phyloP scores from a whole-genome alignment of 2,113 vertebrate species.

The Phalacrocorax carbo region DNA sequence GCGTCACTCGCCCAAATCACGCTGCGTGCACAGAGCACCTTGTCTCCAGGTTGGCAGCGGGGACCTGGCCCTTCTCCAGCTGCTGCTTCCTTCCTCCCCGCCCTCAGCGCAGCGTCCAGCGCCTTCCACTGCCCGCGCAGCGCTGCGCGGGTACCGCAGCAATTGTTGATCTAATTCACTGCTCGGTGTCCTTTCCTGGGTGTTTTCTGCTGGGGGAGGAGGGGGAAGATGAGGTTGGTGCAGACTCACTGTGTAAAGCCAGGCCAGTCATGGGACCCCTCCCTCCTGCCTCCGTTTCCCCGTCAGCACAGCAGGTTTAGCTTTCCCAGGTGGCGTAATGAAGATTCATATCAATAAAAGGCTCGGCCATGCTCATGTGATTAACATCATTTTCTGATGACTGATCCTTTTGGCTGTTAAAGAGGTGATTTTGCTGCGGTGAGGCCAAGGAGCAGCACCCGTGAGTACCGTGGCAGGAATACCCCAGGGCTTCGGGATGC shows the following conservation, averaged over 20 bases:
- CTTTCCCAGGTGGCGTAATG: accelerated
- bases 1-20: accelerated
- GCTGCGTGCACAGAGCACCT: background rate
- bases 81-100: background rate
- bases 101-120: background rate
- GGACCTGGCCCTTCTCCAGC: background rate
- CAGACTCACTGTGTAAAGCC: background rate
- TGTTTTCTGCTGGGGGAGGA: background rate
- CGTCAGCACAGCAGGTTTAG: background rate
- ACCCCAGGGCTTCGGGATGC: background rate
- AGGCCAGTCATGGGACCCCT: accelerated
- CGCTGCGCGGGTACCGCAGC: background rate
- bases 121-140: background rate
- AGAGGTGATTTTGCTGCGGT: background rate
- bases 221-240: background rate
- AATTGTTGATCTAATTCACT: accelerated
- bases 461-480: accelerated
- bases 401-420: background rate
- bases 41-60: background rate
- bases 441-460: background rate
- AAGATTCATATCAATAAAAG: background rate
- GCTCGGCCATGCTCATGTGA: accelerated
- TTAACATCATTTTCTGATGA: background rate
- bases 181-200: background rate
- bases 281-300: background rate